These are phyloP conservation scores for Drosophila anomelani DNA, from an alignment of 2,888 invertebrate species.

Conservation along the genomic window DNA sequence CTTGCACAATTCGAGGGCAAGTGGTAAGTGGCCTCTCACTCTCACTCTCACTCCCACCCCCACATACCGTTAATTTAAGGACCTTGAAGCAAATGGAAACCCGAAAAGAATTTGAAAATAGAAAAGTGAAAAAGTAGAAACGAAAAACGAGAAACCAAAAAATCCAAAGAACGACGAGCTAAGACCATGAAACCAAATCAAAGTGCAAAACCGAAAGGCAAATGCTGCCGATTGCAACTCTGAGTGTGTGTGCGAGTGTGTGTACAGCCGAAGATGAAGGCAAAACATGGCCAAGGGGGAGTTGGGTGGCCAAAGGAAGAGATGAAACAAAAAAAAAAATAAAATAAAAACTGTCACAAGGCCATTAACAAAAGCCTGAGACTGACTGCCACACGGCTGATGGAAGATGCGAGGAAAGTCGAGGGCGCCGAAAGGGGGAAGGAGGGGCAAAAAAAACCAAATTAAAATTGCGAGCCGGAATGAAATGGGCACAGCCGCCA, in stretches of 20 bases:
- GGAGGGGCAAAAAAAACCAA: constrained; percentile 52
- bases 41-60: background rate
- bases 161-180: constrained; percentile 4
- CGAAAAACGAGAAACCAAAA: background rate
- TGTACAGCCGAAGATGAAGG: constrained; percentile 1
- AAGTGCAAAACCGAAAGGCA: constrained; percentile 17
- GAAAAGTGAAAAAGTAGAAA: background rate
- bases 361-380: constrained; percentile 76
- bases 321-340: constrained; percentile 24
- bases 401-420: constrained; percentile 26
- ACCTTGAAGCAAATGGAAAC: constrained; percentile 30
- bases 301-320: constrained; percentile 41
- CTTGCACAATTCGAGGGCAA: background rate
- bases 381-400: constrained; percentile 59
- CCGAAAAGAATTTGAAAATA: constrained; percentile 27
- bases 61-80: constrained; percentile 10
- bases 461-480: constrained; percentile 72
- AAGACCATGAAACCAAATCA: constrained; percentile 16
- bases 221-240: constrained; percentile 16
- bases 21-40: constrained; percentile 19
- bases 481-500: constrained; percentile 61
- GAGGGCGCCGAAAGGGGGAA: background rate
- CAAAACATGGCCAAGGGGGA: constrained; percentile 12
- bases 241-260: background rate
- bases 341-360: constrained; percentile 70